phyloP scores from a whole-genome alignment of 1,140 invertebrate genomes.

The Cephus cinctus region DNA sequence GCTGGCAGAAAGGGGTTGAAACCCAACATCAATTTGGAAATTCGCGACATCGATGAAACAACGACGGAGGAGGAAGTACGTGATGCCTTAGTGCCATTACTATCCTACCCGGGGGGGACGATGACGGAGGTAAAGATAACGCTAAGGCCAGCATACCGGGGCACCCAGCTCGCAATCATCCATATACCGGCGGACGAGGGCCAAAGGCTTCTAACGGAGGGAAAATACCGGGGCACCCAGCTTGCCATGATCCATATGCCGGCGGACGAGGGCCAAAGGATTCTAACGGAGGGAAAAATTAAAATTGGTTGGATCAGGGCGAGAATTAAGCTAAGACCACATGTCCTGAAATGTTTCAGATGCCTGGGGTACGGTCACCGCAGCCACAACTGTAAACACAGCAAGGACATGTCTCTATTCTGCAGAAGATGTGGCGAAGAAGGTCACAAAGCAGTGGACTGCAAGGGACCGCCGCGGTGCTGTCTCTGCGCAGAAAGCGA shows the following conservation, averaged over 20 bases:
- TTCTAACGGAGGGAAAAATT: not conserved
- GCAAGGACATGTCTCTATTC: too few relatives aligned
- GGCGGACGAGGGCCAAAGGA: too few relatives aligned
- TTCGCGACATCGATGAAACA: too few relatives aligned
- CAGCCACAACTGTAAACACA: slow-evolving; percentile 7
- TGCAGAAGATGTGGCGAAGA: slow-evolving; percentile 5
- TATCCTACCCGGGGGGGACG: too few relatives aligned
- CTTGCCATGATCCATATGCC: too few relatives aligned
- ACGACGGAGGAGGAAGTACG: too few relatives aligned
- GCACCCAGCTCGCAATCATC: not conserved
- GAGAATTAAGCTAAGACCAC: not conserved
- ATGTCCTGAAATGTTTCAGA: not conserved
- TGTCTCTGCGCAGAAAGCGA: not conserved
- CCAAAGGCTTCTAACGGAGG: not conserved
- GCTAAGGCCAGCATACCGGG: too few relatives aligned
- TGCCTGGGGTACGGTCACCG: slow-evolving; percentile 9
- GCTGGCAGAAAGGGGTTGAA: slow-evolving; percentile 3
- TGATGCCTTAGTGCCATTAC: too few relatives aligned
- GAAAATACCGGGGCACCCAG: not conserved
- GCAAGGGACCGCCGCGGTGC: not conserved
- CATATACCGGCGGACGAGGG: too few relatives aligned
- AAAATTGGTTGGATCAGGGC: not conserved
- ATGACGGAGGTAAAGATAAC: too few relatives aligned
- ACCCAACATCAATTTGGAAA: too few relatives aligned
- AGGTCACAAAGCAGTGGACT: slow-evolving; percentile 4